A percentile compares a stretch with the other conserved stretches of the same genome.
phyloP scores from a whole-genome alignment of 1,140 invertebrate species.

The Andrena cerasifolii region DNA sequence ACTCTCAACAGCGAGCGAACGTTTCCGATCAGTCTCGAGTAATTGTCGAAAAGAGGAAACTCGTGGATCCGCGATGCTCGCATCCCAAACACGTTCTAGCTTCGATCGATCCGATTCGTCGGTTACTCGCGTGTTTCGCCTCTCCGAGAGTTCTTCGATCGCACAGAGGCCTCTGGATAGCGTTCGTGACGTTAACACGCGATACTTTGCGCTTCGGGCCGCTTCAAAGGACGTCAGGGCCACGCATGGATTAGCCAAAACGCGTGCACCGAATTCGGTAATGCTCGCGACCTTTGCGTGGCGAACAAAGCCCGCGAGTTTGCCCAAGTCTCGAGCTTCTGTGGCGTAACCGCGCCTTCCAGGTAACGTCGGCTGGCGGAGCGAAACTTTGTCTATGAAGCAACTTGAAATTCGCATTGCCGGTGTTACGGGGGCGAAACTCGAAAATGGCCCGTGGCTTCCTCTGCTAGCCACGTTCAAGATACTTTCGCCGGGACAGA shows the following conservation, averaged over 20 bases:
- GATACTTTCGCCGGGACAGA: not conserved
- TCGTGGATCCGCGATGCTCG: not conserved
- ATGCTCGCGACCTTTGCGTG: not conserved
- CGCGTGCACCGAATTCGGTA: not conserved
- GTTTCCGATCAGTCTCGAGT: not conserved
- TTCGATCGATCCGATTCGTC: too few relatives aligned
- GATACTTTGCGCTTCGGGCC: not conserved
- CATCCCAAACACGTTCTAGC: too few relatives aligned
- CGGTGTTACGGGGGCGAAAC: too few relatives aligned
- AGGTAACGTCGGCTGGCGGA: not conserved
- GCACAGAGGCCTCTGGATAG: not conserved
- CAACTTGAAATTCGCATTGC: too few relatives aligned
- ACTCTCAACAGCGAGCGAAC: not conserved
- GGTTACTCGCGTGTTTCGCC: too few relatives aligned
- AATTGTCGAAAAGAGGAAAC: too few relatives aligned
- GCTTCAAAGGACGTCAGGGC: slow-evolving; percentile 1
- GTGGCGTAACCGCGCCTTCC: not conserved
- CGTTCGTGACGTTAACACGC: not conserved
- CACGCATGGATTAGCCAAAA: not conserved
- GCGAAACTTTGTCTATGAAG: too few relatives aligned
- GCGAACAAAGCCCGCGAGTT: not conserved
- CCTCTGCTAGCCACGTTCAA: too few relatives aligned
- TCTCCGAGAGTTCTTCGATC: too few relatives aligned
- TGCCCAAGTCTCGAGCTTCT: not conserved
- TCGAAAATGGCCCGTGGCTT: too few relatives aligned